Conservation (phyloP, 2,113 vertebrate genomes). For the Psilopogon haemacephalus region DNA sequence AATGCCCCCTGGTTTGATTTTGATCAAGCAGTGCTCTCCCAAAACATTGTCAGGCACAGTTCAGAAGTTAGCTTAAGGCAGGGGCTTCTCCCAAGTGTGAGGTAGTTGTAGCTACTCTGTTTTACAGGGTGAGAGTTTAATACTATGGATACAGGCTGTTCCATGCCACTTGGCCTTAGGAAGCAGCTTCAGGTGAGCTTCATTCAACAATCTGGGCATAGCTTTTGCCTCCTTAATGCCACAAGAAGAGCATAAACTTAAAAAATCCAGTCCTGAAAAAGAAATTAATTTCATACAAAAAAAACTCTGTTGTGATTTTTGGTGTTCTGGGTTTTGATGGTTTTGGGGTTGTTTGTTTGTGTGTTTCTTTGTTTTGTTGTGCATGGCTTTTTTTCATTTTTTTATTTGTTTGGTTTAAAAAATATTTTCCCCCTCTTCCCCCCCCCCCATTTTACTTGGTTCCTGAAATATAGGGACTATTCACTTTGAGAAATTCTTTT, state of each 20-base stretch:
- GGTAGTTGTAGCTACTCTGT: background rate
- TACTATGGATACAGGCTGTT: background rate
- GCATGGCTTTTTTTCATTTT: background rate
- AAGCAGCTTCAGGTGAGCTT: background rate
- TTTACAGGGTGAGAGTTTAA: background rate
- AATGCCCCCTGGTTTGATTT: conserved; percentile 31
- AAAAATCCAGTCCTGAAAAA: background rate
- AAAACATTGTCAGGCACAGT: background rate
- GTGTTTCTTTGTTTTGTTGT: no score
- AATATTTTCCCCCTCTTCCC: no score
- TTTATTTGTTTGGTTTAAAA: no score
- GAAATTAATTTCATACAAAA: background rate
- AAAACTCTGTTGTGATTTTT: fast-evolving
- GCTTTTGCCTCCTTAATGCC: background rate
- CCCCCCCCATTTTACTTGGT: background rate
- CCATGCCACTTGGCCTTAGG: background rate
- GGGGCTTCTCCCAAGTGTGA: background rate
- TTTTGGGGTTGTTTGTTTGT: no score
- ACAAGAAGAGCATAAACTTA: background rate
- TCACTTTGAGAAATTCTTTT: no score
- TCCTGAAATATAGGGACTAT: background rate
- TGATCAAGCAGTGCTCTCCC: background rate
- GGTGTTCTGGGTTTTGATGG: no score
- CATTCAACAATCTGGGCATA: background rate
- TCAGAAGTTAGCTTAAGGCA: background rate